These are phyloP conservation scores for Pantherophis vulpinus DNA, from an alignment of 2,797 vertebrate species.

Conservation along the genomic window DNA sequence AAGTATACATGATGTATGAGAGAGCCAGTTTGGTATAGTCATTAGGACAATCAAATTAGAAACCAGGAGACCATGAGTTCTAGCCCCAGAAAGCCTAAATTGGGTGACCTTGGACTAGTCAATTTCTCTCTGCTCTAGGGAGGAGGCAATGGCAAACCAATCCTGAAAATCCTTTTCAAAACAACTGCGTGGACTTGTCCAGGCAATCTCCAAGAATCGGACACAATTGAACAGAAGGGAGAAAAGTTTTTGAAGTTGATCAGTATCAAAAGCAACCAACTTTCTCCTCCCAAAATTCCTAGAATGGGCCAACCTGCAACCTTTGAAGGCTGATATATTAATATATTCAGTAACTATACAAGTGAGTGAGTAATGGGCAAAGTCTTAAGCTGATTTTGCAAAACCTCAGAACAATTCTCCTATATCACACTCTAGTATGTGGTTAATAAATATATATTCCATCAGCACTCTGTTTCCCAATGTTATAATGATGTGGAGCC, in stretches of 20 bases:
- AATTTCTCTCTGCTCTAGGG: neutral
- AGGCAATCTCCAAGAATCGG: neutral
- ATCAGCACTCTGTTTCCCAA: neutral
- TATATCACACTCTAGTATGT: neutral
- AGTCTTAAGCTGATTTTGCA: neutral
- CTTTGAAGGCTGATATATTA: neutral
- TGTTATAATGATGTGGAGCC: constrained; percentile 8
- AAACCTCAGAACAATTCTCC: neutral
- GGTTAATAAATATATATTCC: neutral
- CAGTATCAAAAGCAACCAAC: neutral
- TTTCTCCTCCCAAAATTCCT: neutral
- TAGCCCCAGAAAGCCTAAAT: neutral
- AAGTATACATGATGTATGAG: neutral
- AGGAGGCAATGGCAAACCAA: neutral
- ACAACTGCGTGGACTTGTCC: neutral
- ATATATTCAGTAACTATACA: neutral
- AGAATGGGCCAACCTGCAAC: neutral
- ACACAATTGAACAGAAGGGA: neutral
- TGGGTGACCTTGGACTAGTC: neutral
- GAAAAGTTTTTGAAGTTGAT: neutral
- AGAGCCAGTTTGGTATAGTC: neutral
- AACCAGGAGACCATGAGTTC: neutral
- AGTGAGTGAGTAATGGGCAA: neutral
- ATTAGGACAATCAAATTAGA: neutral
- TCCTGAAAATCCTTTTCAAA: neutral